These are phyloP conservation scores for Brevimyrus niger DNA, from an alignment of 2,113 vertebrate genomes.

Conservation along the genomic window DNA sequence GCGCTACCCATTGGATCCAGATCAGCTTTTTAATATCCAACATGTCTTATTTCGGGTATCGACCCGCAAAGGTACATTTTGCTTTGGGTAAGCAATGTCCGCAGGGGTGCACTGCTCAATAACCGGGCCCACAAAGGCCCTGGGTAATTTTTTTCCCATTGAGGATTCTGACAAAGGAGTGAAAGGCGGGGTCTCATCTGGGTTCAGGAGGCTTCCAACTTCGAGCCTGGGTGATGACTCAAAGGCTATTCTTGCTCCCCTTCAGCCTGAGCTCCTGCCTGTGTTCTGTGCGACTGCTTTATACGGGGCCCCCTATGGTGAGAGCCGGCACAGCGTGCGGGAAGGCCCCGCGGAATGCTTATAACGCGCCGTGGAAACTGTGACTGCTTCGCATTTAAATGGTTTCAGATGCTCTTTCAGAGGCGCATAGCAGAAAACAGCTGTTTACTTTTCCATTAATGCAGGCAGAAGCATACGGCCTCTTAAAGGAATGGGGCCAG, in stretches of 20 bases:
- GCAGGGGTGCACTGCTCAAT: constrained; percentile 40
- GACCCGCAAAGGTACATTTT: constrained; percentile 16
- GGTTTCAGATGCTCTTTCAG: constrained; percentile 62
- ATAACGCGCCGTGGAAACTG: constrained; percentile 63
- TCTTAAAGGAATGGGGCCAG: constrained; percentile 40
- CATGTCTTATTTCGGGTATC: background rate
- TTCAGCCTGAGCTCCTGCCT: constrained; percentile 45
- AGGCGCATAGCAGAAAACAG: constrained; percentile 54
- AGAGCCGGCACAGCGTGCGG: constrained; percentile 39
- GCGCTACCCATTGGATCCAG: background rate
- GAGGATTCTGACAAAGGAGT: constrained; percentile 48
- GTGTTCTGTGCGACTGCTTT: constrained; percentile 54
- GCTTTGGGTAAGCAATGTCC: constrained; percentile 34
- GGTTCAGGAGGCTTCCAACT: constrained; percentile 43
- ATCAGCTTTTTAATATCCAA: background rate
- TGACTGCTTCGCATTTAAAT: constrained; percentile 67
- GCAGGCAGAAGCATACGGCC: constrained; percentile 40
- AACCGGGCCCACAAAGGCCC: background rate
- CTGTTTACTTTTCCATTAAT: constrained; percentile 58
- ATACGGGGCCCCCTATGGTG: constrained; percentile 46
- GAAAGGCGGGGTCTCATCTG: constrained; percentile 48
- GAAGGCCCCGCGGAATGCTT: constrained; percentile 59
- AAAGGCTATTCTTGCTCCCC: constrained; percentile 35
- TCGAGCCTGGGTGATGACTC: constrained; percentile 33
- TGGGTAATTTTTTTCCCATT: constrained; percentile 26